These are phyloP conservation scores for Trachops cirrhosus DNA, from an alignment of 2,797 vertebrate genomes.

Conservation along the genomic window DNA sequence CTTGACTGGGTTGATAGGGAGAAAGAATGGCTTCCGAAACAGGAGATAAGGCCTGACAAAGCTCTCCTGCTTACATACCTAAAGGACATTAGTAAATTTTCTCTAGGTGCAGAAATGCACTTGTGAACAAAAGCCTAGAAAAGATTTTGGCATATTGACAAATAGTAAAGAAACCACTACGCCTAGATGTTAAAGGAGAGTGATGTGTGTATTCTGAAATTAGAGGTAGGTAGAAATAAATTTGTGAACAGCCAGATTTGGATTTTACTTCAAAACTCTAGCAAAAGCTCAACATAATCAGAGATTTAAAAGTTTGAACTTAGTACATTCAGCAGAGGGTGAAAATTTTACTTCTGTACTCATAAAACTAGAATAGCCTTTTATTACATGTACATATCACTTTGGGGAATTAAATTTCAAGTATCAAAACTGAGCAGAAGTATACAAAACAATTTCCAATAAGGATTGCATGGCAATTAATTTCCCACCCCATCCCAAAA, in stretches of 20 bases:
- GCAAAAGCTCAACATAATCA: background rate
- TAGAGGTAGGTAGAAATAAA: background rate
- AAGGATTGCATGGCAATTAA: conserved; percentile 36
- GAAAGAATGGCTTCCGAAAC: background rate
- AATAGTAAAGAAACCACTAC: background rate
- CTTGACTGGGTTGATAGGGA: background rate
- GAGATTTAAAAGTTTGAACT: background rate
- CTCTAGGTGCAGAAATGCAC: background rate
- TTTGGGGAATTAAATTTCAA: conserved; percentile 31
- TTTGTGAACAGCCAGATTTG: background rate
- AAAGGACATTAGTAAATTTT: background rate
- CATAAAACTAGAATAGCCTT: background rate
- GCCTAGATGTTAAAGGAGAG: background rate
- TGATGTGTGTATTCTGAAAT: background rate
- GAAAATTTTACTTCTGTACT: background rate
- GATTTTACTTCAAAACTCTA: conserved; percentile 26
- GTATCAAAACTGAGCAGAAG: background rate
- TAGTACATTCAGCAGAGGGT: background rate
- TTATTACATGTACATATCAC: conserved; percentile 7
- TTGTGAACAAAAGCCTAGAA: background rate
- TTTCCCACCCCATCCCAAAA: background rate
- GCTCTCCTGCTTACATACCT: background rate
- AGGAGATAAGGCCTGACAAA: background rate
- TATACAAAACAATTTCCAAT: background rate
- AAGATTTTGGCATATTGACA: background rate